These are phyloP conservation scores for Thinocorus orbignyianus DNA, from an alignment of 2,113 vertebrate genomes.

Conservation along the genomic window DNA sequence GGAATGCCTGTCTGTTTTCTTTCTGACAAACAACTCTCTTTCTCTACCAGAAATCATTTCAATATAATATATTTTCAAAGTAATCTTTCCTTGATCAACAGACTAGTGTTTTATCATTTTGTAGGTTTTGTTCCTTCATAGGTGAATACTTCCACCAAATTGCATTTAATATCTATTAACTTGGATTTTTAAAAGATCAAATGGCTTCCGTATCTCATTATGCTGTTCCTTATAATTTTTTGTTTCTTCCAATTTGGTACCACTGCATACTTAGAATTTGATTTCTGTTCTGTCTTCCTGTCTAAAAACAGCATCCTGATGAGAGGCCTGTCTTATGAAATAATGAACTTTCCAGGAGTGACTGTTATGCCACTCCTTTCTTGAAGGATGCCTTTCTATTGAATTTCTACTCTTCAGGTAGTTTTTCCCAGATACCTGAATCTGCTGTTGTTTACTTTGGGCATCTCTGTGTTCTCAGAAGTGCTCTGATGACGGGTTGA, in stretches of 20 bases:
- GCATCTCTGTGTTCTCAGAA: background rate
- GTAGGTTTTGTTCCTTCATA: constrained; percentile 69
- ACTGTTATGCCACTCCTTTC: background rate
- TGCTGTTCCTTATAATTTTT: constrained; percentile 49
- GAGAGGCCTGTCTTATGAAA: background rate
- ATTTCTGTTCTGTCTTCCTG: constrained; percentile 37
- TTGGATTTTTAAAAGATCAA: constrained; percentile 66
- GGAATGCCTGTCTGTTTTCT: constrained; percentile 41
- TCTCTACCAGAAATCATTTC: constrained; percentile 60
- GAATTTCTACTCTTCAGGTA: background rate
- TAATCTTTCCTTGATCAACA: constrained; percentile 72
- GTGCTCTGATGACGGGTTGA: background rate
- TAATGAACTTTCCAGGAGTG: background rate
- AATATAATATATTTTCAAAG: constrained; percentile 64
- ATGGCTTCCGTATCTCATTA: constrained; percentile 65
- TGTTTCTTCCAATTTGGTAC: constrained; percentile 6
- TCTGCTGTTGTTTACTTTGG: background rate
- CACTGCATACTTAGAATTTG: constrained; percentile 31
- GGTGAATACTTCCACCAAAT: constrained; percentile 72
- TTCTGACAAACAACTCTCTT: constrained; percentile 28
- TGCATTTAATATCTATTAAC: constrained; percentile 73
- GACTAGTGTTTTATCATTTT: constrained; percentile 72
- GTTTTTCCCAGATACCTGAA: background rate
- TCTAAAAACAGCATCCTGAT: constrained; percentile 33
- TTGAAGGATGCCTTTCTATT: background rate